Evolutionary conservation across 2,888 invertebrate genomes (phyloP), one percentile per base, ranked within the genome.

Genomic region (Melieria picta): DNA sequence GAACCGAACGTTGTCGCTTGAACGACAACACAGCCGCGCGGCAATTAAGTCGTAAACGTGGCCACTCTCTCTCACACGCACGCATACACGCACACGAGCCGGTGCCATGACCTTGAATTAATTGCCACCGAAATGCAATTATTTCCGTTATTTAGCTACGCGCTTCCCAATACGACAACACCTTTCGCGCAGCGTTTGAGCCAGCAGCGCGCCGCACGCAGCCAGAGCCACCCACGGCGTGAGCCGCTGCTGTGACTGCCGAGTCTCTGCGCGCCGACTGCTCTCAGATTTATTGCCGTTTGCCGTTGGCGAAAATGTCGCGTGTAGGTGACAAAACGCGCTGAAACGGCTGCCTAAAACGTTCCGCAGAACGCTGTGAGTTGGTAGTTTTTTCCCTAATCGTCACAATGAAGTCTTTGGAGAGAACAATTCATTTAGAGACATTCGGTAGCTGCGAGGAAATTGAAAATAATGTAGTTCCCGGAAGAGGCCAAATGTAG

Each of bases 61-160:
- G 30, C 30, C 30, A 30, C 3, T 30, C 30, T 30, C 3, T 30
- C 30, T 30, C 30, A 30, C 30, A 30, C 30, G 30, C 30, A 30
- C 30, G 30, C 30, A 30, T 30, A 30, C 30, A 30, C 30, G 30
- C 30, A 30, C 30, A 30, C 30, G 30, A 30, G 30, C 30, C 30
- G 2, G 67, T 67, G 67, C 50, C n/a, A 13, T 43, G 74, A 72
- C 74, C 74, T 75, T 75, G 74, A 71, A 58, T 75, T 75, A 75
- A 75, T 69, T 72, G 72, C 72, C 72, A 72, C 72, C 74, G 71
- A 75, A 75, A 65, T 69, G 71, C 72, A 71, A 75, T 75, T 72
- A 75, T 75, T 75, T 75, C 71, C 74, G 72, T 73, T 74, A 68
- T 71, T 74, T 71, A 71, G 74, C 62, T 72, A 65, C 68, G 67